Evolutionary conservation across 2,113 vertebrate genomes (phyloP).

Genomic region (Cebidichthys violaceus): DNA sequence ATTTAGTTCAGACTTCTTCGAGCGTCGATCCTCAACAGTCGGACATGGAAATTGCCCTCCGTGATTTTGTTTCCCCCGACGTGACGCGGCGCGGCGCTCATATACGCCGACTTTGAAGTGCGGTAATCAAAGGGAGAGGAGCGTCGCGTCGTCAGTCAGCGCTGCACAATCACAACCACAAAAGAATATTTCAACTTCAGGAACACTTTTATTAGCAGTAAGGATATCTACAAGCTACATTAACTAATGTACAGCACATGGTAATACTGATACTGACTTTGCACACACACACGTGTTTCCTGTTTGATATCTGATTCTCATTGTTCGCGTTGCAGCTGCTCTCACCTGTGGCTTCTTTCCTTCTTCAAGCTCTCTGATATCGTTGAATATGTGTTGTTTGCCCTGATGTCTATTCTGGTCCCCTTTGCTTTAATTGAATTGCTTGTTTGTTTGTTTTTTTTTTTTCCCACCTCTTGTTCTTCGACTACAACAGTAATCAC

Average conservation of each 20-base stretch:
- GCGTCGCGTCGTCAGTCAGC: neutral
- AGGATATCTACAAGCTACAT: neutral
- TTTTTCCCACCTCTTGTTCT: neutral
- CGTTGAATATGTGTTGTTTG: neutral
- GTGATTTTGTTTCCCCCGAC: conserved; percentile 39
- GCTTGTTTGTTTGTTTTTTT: neutral
- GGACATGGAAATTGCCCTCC: conserved; percentile 27
- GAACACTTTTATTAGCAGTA: conserved; percentile 20
- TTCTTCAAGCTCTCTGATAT: neutral
- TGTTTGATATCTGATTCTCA: neutral
- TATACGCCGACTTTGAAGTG: conserved; percentile 39
- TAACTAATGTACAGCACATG: neutral
- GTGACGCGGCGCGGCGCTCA: conserved; percentile 19
- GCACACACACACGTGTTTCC: neutral
- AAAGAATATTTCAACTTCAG: neutral
- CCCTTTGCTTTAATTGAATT: neutral
- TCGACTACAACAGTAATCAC: neutral
- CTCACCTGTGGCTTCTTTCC: neutral
- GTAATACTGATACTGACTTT: neutral
- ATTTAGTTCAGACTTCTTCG: conserved; percentile 58
- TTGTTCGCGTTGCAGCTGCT: neutral
- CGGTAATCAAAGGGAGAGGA: conserved; percentile 13
- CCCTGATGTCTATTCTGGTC: neutral
- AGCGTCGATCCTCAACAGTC: conserved; percentile 42
- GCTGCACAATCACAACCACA: neutral